Evolutionary conservation across 2,113 vertebrate genomes (phyloP).

Genomic region (Oxygymnocypris stewartii): DNA sequence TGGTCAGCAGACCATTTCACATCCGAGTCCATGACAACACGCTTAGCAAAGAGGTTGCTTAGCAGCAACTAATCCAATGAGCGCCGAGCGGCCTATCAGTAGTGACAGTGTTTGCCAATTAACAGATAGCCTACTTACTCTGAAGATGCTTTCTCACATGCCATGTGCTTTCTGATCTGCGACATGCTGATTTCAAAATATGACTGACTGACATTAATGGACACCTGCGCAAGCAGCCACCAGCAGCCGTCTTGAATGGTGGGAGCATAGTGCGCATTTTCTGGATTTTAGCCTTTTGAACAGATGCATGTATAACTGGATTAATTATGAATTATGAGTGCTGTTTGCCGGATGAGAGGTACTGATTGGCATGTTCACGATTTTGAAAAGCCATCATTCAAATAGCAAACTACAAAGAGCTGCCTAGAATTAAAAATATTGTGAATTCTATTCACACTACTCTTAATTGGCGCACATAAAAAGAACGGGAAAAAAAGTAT

Average conservation of each 20-base stretch:
- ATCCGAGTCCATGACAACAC: conserved; percentile 68
- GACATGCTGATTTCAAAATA: too few relatives aligned
- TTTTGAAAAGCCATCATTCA: background rate
- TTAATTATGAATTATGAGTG: background rate
- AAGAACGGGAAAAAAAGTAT: background rate
- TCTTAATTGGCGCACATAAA: background rate
- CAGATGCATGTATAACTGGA: background rate
- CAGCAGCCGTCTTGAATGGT: background rate
- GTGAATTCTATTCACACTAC: background rate
- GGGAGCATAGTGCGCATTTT: background rate
- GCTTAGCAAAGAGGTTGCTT: conserved; percentile 68
- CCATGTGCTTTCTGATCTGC: conserved; percentile 17
- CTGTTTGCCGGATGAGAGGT: background rate
- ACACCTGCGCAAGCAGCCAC: background rate
- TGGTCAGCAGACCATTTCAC: conserved; percentile 54
- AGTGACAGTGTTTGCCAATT: conserved; percentile 65
- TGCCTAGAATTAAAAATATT: background rate
- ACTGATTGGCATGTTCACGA: background rate
- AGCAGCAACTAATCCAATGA: conserved; percentile 71
- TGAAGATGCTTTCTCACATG: conserved; percentile 32
- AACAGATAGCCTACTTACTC: conserved; percentile 49
- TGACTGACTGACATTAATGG: background rate
- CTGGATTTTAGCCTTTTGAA: background rate
- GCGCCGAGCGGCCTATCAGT: conserved; percentile 54
- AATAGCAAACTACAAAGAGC: background rate